Evolutionary conservation across 2,888 invertebrate species (phyloP).

Genomic region (Lordiphosa andalusiaca): DNA sequence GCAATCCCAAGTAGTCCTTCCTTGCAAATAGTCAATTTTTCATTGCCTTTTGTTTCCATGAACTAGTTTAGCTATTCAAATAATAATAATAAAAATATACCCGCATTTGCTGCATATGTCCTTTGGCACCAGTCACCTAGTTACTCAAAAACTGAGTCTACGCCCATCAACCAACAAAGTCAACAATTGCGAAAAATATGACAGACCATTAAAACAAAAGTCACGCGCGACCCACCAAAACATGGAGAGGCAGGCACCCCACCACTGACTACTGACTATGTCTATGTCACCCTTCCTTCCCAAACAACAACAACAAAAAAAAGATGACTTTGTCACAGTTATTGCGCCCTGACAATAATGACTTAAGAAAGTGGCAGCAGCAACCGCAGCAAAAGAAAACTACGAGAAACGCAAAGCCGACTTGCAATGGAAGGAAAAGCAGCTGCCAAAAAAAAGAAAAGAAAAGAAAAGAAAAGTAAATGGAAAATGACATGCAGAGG

Average conservation of each 20-base stretch:
- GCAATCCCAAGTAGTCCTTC: too few relatives aligned
- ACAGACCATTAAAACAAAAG: constrained; percentile 59
- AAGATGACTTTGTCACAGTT: constrained; percentile 65
- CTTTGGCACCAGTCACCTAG: background rate
- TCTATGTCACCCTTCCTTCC: constrained; percentile 15
- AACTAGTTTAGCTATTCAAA: too few relatives aligned
- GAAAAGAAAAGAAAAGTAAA: constrained; percentile 48
- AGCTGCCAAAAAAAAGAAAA: constrained; percentile 55
- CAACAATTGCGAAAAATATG: constrained; percentile 40
- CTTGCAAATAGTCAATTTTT: too few relatives aligned
- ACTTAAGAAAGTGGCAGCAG: constrained; percentile 53
- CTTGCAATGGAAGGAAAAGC: constrained; percentile 47
- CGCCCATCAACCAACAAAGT: constrained; percentile 8
- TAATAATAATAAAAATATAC: background rate
- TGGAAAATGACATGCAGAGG: constrained; percentile 57
- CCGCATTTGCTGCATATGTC: constrained; percentile 5
- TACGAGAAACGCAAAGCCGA: constrained; percentile 39
- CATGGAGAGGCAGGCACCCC: constrained; percentile 13
- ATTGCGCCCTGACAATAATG: constrained; percentile 63
- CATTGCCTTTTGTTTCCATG: too few relatives aligned
- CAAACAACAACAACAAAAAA: constrained; percentile 2
- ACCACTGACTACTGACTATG: constrained; percentile 5
- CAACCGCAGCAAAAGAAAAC: constrained; percentile 12
- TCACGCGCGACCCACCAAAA: constrained; percentile 29
- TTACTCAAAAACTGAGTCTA: background rate